phyloP scores from a whole-genome alignment of 37 sponge, comb jelly and placozoan genomes.

The Diacarnus erythraeanus region DNA sequence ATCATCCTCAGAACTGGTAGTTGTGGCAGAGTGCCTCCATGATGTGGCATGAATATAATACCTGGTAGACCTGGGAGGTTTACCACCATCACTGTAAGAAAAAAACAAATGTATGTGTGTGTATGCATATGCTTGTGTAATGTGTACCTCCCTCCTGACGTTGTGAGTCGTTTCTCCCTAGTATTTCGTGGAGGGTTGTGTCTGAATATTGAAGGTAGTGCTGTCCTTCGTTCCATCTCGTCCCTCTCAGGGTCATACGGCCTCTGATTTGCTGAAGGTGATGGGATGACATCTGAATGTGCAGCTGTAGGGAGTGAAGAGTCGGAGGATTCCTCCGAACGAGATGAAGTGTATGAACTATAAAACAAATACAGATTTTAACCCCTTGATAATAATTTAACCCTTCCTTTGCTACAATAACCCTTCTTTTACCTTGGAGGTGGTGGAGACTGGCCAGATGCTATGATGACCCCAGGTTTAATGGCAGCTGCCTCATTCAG shows the following conservation, averaged over 20 bases:
- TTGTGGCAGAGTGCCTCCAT: too few relatives aligned
- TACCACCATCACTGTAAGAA: neutral
- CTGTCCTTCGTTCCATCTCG: neutral
- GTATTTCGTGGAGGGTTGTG: neutral
- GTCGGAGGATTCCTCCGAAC: neutral
- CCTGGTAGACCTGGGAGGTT: neutral
- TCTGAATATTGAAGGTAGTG: neutral
- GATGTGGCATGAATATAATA: too few relatives aligned
- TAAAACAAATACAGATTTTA: too few relatives aligned
- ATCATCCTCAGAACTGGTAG: constrained; percentile 3
- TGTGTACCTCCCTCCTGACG: neutral
- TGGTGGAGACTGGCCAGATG: neutral
- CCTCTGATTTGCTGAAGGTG: neutral
- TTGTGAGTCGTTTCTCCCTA: neutral
- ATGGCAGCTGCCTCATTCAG: constrained; percentile 15
- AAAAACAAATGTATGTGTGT: neutral
- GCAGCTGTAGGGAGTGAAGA: neutral
- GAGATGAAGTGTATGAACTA: neutral
- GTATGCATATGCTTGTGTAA: neutral
- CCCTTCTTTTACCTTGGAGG: neutral
- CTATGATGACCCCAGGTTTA: neutral
- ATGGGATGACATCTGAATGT: neutral
- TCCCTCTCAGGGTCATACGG: neutral
- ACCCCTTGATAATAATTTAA: too few relatives aligned
- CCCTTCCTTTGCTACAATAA: neutral